A percentile compares a stretch with the other conserved stretches of the same genome.
These are phyloP conservation scores for Sinella curviseta DNA, from an alignment of 1,140 invertebrate genomes.

Conservation along the genomic window DNA sequence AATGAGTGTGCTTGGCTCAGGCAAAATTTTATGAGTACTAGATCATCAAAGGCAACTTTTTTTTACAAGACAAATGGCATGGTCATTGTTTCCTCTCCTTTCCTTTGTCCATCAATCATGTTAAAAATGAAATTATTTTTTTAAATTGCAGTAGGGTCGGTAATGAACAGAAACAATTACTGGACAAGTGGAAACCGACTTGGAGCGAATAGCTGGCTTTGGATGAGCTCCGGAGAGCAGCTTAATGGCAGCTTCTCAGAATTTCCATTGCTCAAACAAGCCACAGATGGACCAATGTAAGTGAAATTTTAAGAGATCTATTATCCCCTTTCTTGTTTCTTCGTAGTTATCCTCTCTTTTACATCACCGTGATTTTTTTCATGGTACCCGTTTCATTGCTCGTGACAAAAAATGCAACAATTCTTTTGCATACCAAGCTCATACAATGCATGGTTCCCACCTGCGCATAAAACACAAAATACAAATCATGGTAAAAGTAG, in stretches of 20 bases:
- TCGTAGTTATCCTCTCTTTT: neutral
- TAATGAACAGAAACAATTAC: conserved; percentile 79
- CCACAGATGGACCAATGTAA: conserved; percentile 22
- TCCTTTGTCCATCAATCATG: too few relatives aligned
- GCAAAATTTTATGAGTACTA: too few relatives aligned
- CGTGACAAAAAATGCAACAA: neutral
- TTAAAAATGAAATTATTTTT: too few relatives aligned
- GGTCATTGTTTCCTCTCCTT: neutral
- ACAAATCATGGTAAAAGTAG: too few relatives aligned
- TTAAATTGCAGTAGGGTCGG: conserved; percentile 48
- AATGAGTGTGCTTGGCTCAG: too few relatives aligned
- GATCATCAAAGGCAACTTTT: too few relatives aligned
- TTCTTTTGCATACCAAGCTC: too few relatives aligned
- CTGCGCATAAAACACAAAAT: neutral
- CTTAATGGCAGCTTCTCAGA: conserved; percentile 75
- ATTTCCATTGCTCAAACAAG: conserved; percentile 40
- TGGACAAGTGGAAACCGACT: conserved; percentile 86
- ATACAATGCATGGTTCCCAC: neutral
- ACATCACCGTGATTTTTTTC: neutral
- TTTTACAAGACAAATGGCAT: conserved; percentile 17
- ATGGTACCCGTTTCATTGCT: neutral
- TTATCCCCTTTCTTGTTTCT: neutral
- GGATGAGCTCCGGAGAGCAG: conserved; percentile 83
- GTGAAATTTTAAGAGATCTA: conserved; percentile 28
- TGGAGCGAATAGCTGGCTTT: conserved; percentile 81